Evolutionary conservation across 2,797 vertebrate species (phyloP).

Genomic region (Sebastes baramenuke): DNA sequence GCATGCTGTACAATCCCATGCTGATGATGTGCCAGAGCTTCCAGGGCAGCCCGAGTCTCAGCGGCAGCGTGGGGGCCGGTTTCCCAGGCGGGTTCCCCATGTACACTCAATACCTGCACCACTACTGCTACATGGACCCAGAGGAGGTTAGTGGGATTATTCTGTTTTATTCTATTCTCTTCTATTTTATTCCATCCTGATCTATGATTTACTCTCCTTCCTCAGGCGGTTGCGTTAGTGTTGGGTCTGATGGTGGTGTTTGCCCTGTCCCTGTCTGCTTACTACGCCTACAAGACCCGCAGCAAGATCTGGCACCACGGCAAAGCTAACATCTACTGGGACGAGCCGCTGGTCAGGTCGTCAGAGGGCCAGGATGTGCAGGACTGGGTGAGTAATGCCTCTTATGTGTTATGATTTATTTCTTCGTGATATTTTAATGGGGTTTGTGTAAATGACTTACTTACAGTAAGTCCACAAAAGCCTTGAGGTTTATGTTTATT

Average conservation of each 20-base stretch:
- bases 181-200: not conserved
- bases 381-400: slow-evolving; percentile 84
- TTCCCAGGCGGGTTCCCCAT: slow-evolving; percentile 70
- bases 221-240: slow-evolving; percentile 86
- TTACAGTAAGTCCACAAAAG: not conserved
- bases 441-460: not conserved
- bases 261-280: slow-evolving; percentile 83
- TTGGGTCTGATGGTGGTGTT: slow-evolving; percentile 87
- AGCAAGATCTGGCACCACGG: slow-evolving; percentile 89
- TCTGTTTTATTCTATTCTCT: not conserved
- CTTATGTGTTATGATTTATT: not conserved
- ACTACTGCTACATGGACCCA: slow-evolving; percentile 91
- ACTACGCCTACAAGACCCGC: slow-evolving; percentile 88
- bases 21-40: slow-evolving; percentile 86
- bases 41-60: slow-evolving; percentile 76
- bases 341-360: slow-evolving; percentile 52
- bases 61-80: slow-evolving; percentile 71
- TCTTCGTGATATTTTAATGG: not conserved
- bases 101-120: slow-evolving; percentile 87
- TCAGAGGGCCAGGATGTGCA: slow-evolving; percentile 83
- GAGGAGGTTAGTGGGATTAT: slow-evolving; percentile 81
- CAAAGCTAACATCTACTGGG: slow-evolving; percentile 88
- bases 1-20: slow-evolving; percentile 87
- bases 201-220: not conserved
- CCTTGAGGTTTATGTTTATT: not conserved